These are phyloP conservation scores for Apis cerana DNA, from an alignment of 1,140 invertebrate species.

Conservation along the genomic window DNA sequence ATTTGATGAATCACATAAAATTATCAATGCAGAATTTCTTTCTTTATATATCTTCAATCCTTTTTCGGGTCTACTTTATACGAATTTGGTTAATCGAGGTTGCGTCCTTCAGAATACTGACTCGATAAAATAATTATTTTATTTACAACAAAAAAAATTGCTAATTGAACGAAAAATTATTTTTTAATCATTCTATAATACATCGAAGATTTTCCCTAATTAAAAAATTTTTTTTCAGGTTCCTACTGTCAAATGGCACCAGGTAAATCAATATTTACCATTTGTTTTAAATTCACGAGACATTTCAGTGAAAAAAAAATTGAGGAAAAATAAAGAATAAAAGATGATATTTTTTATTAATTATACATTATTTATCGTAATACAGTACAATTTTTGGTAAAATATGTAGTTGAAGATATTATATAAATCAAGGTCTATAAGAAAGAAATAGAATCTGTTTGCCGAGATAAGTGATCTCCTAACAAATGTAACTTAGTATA, in stretches of 20 bases:
- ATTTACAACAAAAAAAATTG: not conserved
- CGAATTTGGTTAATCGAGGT: not conserved
- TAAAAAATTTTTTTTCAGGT: constrained; percentile 67
- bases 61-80: not conserved
- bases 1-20: not conserved
- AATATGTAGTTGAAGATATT: too few species aligned
- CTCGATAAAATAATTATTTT: not conserved
- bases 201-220: not conserved
- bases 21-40: not conserved
- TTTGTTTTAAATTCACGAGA: not conserved
- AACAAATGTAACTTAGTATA: not conserved
- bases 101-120: not conserved
- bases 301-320: not conserved
- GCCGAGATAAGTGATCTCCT: constrained; percentile 6
- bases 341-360: not conserved
- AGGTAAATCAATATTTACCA: constrained; percentile 64
- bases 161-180: not conserved
- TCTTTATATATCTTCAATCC: not conserved
- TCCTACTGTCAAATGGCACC: constrained; percentile 78
- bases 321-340: constrained; percentile 28
- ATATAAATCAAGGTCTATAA: not conserved
- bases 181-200: not conserved
- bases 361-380: not conserved
- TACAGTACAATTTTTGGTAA: not conserved
- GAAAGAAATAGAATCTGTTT: constrained; percentile 12